These are phyloP conservation scores for Centruroides sculpturatus DNA, from an alignment of 1,140 invertebrate species.

Conservation along the genomic window DNA sequence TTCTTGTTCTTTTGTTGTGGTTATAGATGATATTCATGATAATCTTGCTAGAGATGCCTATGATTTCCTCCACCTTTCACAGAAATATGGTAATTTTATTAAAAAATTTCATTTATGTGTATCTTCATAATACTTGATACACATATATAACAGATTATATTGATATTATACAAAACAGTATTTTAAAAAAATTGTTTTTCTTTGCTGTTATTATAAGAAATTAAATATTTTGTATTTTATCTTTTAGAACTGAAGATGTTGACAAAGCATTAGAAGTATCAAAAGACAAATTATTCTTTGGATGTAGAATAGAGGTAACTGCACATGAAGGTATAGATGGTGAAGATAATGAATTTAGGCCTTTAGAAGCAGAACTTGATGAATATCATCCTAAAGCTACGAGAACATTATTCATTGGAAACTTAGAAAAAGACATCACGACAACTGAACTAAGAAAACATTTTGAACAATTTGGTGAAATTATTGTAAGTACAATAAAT, in stretches of 20 bases:
- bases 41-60: no score
- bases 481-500: slow-evolving; percentile 52
- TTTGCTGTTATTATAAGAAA: no score
- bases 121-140: no score
- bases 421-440: slow-evolving; percentile 87
- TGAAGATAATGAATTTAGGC: slow-evolving; percentile 72
- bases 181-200: no score
- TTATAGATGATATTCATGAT: no score
- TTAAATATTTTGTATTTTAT: background rate
- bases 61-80: no score
- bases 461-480: slow-evolving; percentile 88
- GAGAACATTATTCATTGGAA: slow-evolving; percentile 73
- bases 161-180: no score
- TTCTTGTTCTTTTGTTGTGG: no score
- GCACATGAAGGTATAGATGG: slow-evolving; percentile 74
- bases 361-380: slow-evolving; percentile 87
- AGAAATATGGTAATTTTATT: no score
- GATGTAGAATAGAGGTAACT: slow-evolving; percentile 81
- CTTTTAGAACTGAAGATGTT: slow-evolving; percentile 63
- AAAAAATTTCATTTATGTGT: no score
- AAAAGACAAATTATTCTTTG: slow-evolving; percentile 91
- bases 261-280: slow-evolving; percentile 89
- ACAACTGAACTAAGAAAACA: slow-evolving; percentile 70
- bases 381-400: slow-evolving; percentile 90
- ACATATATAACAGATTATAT: no score